Conservation (phyloP, 2,113 vertebrate species). For the Gnathonemus longibarbis region DNA sequence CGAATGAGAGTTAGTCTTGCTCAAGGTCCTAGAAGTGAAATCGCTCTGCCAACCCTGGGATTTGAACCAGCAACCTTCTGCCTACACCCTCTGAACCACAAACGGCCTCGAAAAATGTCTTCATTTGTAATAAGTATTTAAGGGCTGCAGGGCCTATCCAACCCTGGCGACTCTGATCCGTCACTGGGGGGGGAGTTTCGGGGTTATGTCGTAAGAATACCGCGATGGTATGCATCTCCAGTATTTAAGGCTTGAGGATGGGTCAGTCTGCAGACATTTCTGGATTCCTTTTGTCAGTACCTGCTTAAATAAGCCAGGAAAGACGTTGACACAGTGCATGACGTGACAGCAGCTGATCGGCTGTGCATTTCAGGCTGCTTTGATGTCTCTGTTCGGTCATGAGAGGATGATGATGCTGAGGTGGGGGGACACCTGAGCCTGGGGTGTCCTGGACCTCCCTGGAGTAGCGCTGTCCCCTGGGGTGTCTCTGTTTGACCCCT, state of each 20-base stretch:
- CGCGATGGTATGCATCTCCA: neutral
- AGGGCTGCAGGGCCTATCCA: neutral
- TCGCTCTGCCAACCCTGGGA: neutral
- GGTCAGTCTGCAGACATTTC: neutral
- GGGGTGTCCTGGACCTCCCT: neutral
- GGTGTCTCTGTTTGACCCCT: neutral
- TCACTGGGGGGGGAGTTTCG: neutral
- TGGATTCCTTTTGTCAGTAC: neutral
- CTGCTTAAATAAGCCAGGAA: neutral
- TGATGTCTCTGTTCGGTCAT: neutral
- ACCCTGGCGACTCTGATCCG: neutral
- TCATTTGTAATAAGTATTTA: neutral
- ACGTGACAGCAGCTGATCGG: neutral
- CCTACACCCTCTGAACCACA: neutral
- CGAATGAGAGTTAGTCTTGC: neutral
- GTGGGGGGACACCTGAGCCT: neutral
- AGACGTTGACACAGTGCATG: neutral
- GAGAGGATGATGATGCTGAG: neutral
- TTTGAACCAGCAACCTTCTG: neutral
- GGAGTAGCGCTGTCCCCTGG: neutral
- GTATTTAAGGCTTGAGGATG: neutral
- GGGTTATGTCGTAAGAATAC: neutral
- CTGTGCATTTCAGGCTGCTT: neutral
- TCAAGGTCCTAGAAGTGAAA: neutral
- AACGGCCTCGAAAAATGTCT: neutral